A percentile compares a stretch with the other conserved stretches of the same genome.
Evolutionary conservation across 2,113 vertebrate species (phyloP).

Genomic region (Seriola dumerili): DNA sequence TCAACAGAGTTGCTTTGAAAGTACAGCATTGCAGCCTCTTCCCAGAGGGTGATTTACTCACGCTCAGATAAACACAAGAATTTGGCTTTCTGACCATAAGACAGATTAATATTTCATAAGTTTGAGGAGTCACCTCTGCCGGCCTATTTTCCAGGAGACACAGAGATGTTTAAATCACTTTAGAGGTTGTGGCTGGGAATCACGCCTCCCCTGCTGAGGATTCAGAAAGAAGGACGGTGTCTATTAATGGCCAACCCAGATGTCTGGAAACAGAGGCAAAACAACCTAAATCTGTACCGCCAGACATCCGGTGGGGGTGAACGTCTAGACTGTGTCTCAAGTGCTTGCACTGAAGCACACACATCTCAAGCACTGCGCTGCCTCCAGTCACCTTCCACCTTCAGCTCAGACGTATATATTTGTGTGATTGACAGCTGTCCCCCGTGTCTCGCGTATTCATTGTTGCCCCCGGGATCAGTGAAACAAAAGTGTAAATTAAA

Average conservation of each 20-base stretch:
- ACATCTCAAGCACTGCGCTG: neutral
- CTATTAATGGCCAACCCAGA: conserved; percentile 78
- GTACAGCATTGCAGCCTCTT: neutral
- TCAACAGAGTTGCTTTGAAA: neutral
- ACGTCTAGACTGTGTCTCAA: conserved; percentile 55
- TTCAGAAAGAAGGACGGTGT: conserved; percentile 74
- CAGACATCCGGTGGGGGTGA: conserved; percentile 55
- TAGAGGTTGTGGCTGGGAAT: conserved; percentile 59
- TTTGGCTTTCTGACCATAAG: neutral
- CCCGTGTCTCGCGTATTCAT: neutral
- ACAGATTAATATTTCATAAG: conserved; percentile 13
- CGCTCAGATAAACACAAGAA: neutral
- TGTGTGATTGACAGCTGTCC: conserved; percentile 45
- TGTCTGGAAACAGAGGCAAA: conserved; percentile 64
- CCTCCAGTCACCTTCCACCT: conserved; percentile 49
- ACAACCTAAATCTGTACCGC: conserved; percentile 65
- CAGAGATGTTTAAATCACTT: conserved; percentile 55
- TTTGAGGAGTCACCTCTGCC: conserved; percentile 55
- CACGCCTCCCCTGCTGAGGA: conserved; percentile 60
- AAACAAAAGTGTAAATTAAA: conserved; percentile 30
- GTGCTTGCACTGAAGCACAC: conserved; percentile 21
- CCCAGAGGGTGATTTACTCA: neutral
- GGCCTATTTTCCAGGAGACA: conserved; percentile 61
- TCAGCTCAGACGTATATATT: neutral
- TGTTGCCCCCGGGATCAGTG: conserved; percentile 4